Conservation (phyloP, 2,797 vertebrate genomes). For the Antennarius maculatus region DNA sequence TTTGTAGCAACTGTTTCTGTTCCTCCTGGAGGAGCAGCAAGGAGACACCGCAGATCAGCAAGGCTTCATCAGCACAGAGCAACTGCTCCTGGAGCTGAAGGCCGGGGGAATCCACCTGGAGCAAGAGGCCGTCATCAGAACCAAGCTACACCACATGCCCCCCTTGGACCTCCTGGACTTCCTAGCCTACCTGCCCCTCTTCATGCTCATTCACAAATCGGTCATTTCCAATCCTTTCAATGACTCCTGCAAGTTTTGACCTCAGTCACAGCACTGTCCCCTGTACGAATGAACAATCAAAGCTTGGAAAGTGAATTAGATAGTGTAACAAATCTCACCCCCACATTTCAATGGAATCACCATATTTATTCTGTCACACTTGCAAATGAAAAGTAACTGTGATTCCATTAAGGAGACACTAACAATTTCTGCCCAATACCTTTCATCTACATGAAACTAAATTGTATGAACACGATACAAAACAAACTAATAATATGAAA, state of each 20-base stretch:
- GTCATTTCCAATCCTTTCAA: slow-evolving; percentile 75
- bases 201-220: slow-evolving; percentile 80
- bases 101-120: slow-evolving; percentile 72
- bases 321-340: too few species aligned
- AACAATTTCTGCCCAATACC: background rate
- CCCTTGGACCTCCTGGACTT: slow-evolving; percentile 80
- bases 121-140: slow-evolving; percentile 59
- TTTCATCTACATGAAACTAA: background rate
- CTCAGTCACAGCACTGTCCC: background rate
- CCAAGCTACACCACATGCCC: slow-evolving; percentile 61
- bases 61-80: slow-evolving; percentile 73
- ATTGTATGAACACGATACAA: background rate
- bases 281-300: too few species aligned
- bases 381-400: background rate
- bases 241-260: slow-evolving; percentile 69
- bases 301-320: too few species aligned
- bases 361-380: too few species aligned
- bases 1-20: slow-evolving; percentile 79
- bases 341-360: too few species aligned
- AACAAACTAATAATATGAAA: background rate
- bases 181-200: slow-evolving; percentile 77
- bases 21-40: slow-evolving; percentile 78
- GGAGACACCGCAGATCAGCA: slow-evolving; percentile 43
- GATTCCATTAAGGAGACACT: too few species aligned
- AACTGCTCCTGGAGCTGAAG: slow-evolving; percentile 80